Evolutionary conservation across 2,797 vertebrate genomes (phyloP).

Genomic region (Lacerta viridis): DNA sequence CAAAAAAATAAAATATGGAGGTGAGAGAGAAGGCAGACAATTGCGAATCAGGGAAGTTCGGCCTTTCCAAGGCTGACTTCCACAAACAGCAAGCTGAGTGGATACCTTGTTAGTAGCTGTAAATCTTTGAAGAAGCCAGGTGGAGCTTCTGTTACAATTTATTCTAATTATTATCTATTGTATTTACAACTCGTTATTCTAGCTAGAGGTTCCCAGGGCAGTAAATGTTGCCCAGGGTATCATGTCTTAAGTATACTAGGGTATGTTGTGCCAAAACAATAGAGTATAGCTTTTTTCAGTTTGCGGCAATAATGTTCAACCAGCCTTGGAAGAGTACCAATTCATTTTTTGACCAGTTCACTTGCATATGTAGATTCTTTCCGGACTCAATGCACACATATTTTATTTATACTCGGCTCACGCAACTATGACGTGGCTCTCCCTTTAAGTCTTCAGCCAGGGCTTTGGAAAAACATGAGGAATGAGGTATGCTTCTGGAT

Average conservation of each 20-base stretch:
- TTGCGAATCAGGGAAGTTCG: background rate
- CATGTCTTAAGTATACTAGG: background rate
- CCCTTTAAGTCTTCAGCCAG: background rate
- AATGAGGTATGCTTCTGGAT: constrained; percentile 4
- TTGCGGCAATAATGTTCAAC: background rate
- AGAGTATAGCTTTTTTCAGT: background rate
- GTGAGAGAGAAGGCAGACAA: background rate
- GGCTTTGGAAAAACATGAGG: background rate
- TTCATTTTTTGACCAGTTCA: too few relatives aligned
- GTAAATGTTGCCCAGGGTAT: background rate
- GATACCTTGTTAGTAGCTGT: background rate
- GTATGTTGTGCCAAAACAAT: background rate
- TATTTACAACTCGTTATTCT: too few relatives aligned
- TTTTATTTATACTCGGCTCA: background rate
- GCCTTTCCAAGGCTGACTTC: background rate
- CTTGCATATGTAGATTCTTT: background rate
- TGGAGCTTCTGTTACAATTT: background rate
- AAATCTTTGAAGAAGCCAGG: background rate
- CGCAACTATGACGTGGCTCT: background rate
- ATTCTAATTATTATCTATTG: too few relatives aligned
- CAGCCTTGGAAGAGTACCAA: background rate
- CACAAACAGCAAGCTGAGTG: background rate
- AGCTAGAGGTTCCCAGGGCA: too few relatives aligned
- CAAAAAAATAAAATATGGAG: constrained; percentile 36
- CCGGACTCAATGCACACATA: background rate